Base-by-base conservation (phyloP, 1,140 invertebrate species). In the Neodiprion virginianus region DNA sequence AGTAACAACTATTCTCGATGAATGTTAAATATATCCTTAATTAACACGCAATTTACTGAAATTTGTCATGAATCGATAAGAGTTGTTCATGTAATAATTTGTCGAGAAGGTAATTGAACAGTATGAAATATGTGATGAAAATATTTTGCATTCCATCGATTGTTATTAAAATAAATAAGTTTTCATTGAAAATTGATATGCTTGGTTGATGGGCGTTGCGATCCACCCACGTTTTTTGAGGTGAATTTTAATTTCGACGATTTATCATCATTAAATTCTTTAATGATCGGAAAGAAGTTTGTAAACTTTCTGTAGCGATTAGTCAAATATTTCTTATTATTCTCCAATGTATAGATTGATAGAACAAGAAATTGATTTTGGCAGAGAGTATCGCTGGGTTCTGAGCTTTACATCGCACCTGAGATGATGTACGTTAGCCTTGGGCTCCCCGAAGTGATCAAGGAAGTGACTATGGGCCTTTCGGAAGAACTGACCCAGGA, bases 391-490 rank as follows among this genome's bases (percentile, higher is more conserved):
- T 86, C 85, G 1, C 78, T 90, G 23, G 88, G 88, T 21, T 81
- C 86, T n/a, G 89, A 90, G 77, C 76, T 89, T 48, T 89, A 88
- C 66, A 82, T 88, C 71, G 89, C 89, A 47, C 89, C 89, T 48
- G 89, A 90, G 79, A 83, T 89, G 78, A 90, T 90, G 89, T 90
- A 90, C 72, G 79, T 88, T 8, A 85, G 85, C 70, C 77, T 90
- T 48, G 82, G 83, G 71, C 80, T 90, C 23, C 88, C 89, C 1
- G 79, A 89, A 84, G 84, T 89, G 67, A 88, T 90, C 67, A 85
- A 86, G 77, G 87, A 89, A 75, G 84, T 89, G 10, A 86, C 88
- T 23, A 80, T 80, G 47, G 89, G 87, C 73, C 78, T 90, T 48
- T 81, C 87, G 1, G 83, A 86, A 61, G 82, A 86, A 28, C 76